phyloP scores from a whole-genome alignment of 1,140 invertebrate species.

The Vanessa atalanta region DNA sequence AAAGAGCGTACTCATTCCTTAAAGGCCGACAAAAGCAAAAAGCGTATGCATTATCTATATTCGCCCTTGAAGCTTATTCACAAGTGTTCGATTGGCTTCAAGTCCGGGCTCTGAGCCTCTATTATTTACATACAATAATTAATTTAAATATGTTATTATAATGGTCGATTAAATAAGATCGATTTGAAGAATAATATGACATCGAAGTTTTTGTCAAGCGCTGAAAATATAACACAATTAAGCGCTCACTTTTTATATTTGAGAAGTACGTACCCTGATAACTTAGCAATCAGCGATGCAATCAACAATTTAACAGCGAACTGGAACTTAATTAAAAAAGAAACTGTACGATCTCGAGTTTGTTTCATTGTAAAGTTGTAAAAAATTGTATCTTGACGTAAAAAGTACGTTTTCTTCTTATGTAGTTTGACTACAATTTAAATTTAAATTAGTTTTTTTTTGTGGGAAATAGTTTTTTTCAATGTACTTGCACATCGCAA shows the following conservation, averaged over 20 bases:
- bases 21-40: no score
- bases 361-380: neutral
- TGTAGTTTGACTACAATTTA: neutral
- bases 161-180: neutral
- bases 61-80: no score
- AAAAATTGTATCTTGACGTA: neutral
- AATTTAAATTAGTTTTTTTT: neutral
- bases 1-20: no score
- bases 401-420: neutral
- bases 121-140: no score
- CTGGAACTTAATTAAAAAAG: slow-evolving; percentile 2
- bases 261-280: neutral
- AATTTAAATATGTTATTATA: no score
- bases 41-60: no score
- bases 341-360: neutral
- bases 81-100: no score
- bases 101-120: no score
- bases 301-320: neutral
- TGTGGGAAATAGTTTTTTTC: neutral
- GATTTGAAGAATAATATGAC: neutral
- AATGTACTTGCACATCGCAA: no score
- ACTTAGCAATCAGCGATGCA: slow-evolving; percentile 7
- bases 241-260: neutral
- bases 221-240: neutral
- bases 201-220: neutral